These are phyloP conservation scores for Cheilosia soror DNA, from an alignment of 2,888 invertebrate genomes.

Conservation along the genomic window DNA sequence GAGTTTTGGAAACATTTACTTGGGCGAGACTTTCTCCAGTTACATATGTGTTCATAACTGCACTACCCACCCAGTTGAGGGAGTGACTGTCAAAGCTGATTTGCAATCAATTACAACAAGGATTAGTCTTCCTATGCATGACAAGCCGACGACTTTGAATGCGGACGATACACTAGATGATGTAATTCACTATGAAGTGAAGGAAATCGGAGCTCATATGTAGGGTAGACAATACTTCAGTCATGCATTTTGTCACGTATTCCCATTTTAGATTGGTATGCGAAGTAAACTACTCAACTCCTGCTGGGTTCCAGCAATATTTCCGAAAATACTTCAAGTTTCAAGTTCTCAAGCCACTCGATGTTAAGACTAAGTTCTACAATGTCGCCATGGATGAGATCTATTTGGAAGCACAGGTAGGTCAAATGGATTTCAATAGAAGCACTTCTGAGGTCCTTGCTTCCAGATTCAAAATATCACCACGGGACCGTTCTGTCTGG, in stretches of 20 bases:
- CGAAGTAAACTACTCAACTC: constrained; percentile 95
- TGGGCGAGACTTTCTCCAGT: constrained; percentile 99
- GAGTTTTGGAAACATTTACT: constrained; percentile 98
- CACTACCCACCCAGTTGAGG: constrained; percentile 89
- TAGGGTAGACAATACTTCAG: constrained; percentile 83
- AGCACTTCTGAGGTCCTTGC: too few relatives aligned
- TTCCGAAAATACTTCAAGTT: constrained; percentile 99
- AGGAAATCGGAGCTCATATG: constrained; percentile 99
- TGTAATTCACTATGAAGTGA: constrained; percentile 99
- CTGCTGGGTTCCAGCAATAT: constrained; percentile 90
- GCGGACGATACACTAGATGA: constrained; percentile 96
- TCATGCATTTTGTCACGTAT: neutral
- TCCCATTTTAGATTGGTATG: constrained; percentile 93
- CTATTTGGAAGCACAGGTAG: constrained; percentile 88
- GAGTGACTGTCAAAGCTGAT: constrained; percentile 89
- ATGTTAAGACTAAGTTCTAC: constrained; percentile 99
- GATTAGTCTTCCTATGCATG: constrained; percentile 91
- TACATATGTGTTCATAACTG: constrained; percentile 99
- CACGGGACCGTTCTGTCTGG: constrained; percentile 95
- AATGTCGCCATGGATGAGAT: constrained; percentile 94
- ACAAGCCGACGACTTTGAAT: constrained; percentile 86
- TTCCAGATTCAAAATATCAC: constrained; percentile 96
- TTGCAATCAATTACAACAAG: constrained; percentile 96
- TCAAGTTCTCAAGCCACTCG: constrained; percentile 97
- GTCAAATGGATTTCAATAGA: neutral